A percentile compares a stretch with the other conserved stretches of the same genome.
Evolutionary conservation across 2,797 vertebrate species (phyloP).

Genomic region (Anguilla marmorata): DNA sequence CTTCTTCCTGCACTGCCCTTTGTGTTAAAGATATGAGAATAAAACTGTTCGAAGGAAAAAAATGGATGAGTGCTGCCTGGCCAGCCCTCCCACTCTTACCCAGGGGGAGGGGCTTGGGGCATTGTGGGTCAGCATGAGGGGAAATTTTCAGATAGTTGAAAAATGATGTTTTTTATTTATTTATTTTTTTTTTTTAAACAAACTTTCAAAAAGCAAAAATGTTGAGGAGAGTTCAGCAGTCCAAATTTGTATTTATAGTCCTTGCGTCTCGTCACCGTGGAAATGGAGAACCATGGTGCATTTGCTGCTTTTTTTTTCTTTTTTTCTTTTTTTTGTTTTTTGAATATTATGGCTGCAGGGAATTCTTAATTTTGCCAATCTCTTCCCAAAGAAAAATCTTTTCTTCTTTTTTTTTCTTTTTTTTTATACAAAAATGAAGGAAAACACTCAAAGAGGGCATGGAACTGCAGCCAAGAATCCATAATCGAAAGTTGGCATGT

Average conservation of each 20-base stretch:
- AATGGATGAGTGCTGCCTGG: neutral
- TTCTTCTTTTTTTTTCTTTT: neutral
- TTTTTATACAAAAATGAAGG: neutral
- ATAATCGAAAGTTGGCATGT: constrained; percentile 3
- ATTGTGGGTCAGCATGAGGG: neutral
- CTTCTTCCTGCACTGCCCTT: neutral
- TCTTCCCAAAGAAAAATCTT: neutral
- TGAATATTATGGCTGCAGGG: neutral
- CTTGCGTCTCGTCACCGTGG: neutral
- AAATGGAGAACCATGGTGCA: neutral
- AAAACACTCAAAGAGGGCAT: neutral
- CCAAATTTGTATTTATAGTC: neutral
- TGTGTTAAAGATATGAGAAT: neutral
- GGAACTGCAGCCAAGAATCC: neutral
- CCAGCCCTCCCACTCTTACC: neutral
- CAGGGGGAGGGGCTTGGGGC: neutral
- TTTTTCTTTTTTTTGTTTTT: neutral
- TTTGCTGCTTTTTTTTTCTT: neutral
- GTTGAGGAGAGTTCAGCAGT: neutral
- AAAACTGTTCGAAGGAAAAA: neutral
- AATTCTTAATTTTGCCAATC: neutral
- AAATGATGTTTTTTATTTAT: neutral
- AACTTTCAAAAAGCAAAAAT: neutral
- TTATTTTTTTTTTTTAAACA: neutral
- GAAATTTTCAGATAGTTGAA: neutral